These are phyloP conservation scores for Distichodus sexfasciatus DNA, from an alignment of 2,797 vertebrate species.

Conservation along the genomic window DNA sequence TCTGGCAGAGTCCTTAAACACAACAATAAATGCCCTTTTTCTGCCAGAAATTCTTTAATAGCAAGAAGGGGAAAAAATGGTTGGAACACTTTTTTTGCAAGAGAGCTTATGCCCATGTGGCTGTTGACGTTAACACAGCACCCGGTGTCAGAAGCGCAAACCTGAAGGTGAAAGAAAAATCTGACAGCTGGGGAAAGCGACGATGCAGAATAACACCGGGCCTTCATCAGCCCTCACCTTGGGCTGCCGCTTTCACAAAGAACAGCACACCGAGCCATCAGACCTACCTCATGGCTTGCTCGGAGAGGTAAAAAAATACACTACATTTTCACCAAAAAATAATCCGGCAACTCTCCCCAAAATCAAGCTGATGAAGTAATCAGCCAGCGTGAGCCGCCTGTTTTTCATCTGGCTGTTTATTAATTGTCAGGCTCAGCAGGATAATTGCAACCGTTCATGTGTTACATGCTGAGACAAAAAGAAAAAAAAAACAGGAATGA, in stretches of 20 bases:
- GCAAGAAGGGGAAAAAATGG: no score
- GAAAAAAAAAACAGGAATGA: slow-evolving; percentile 37
- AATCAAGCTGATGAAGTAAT: no score
- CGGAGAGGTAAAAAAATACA: neutral
- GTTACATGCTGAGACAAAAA: neutral
- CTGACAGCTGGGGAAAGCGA: slow-evolving; percentile 26
- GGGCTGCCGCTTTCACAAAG: neutral
- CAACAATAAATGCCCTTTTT: no score
- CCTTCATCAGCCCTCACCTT: neutral
- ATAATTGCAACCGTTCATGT: neutral
- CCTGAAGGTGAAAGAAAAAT: slow-evolving; percentile 18
- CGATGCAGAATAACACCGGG: neutral
- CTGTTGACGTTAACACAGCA: no score
- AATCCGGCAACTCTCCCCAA: no score
- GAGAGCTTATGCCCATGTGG: no score
- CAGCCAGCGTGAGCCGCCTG: no score
- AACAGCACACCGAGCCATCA: neutral
- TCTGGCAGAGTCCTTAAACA: no score
- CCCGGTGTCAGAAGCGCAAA: no score
- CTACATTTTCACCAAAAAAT: no score
- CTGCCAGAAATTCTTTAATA: no score
- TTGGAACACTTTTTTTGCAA: no score
- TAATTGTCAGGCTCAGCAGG: slow-evolving; percentile 4
- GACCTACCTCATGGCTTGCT: neutral
- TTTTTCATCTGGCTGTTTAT: neutral